These are phyloP conservation scores for Phyllostomus hastatus DNA, from an alignment of 2,113 vertebrate species.

Conservation along the genomic window DNA sequence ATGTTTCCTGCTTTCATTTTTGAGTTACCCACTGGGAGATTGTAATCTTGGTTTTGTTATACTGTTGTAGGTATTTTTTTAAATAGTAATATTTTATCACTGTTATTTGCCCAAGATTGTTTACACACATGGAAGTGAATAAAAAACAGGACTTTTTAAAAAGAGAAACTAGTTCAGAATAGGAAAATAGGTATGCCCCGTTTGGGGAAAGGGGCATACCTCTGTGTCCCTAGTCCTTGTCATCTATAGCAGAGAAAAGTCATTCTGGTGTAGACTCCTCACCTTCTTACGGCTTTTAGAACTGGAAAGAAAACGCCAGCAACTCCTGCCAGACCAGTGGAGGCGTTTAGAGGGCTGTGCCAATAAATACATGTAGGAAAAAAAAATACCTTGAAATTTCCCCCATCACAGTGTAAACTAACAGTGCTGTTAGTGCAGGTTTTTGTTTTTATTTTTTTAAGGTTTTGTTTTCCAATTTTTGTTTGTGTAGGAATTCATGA, in stretches of 20 bases:
- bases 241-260: not conserved
- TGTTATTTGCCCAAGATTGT: slow-evolving; percentile 1
- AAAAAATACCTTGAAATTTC: not conserved
- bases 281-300: not conserved
- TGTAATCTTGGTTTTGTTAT: slow-evolving; percentile 22
- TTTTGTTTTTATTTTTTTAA: not conserved
- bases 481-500: slow-evolving; percentile 91
- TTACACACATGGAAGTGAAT: not conserved
- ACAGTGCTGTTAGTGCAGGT: not conserved
- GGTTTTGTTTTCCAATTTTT: not conserved
- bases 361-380: not conserved
- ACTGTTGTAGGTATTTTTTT: not conserved
- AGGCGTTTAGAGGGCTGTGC: not conserved
- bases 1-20: not conserved
- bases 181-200: not conserved
- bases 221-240: not conserved
- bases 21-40: not conserved
- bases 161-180: not conserved
- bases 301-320: not conserved
- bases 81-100: not conserved
- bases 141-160: not conserved
- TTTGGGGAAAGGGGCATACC: not conserved
- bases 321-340: not conserved
- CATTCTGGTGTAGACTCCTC: not conserved
- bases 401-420: not conserved